Percentiles rank a stretch among this genome's conserved stretches.
Evolutionary conservation across 1,140 invertebrate genomes (phyloP).

Genomic region (Drosophila ironensis): DNA sequence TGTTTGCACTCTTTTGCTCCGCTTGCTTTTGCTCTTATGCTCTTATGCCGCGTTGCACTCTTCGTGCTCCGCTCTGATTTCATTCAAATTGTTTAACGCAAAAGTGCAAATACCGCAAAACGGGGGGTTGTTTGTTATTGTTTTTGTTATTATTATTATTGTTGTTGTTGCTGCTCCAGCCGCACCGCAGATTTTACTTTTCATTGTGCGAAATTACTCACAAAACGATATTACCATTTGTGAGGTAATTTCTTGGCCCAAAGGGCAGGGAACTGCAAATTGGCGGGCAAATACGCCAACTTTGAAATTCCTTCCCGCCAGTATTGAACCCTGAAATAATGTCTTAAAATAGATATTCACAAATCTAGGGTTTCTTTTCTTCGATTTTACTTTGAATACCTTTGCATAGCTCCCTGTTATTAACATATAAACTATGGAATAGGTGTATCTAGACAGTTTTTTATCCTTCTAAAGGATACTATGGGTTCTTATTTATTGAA

Average conservation of each 20-base stretch:
- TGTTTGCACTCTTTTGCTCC: constrained; percentile 2
- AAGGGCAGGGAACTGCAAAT: constrained; percentile 21
- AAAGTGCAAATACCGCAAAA: constrained; percentile 77
- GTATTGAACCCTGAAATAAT: too few species aligned
- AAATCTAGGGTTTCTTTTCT: too few species aligned
- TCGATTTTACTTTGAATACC: too few species aligned
- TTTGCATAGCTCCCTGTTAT: too few species aligned
- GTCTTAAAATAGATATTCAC: too few species aligned
- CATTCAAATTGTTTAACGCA: constrained; percentile 69
- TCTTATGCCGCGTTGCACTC: background rate
- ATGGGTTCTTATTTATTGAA: too few species aligned
- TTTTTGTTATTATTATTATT: constrained; percentile 14
- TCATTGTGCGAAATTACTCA: constrained; percentile 70
- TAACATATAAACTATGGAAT: too few species aligned
- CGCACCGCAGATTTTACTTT: constrained; percentile 68
- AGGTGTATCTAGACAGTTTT: too few species aligned
- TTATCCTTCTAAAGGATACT: too few species aligned
- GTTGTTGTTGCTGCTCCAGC: constrained; percentile 25
- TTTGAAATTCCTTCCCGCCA: background rate
- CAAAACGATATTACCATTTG: constrained; percentile 57
- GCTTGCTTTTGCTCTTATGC: background rate
- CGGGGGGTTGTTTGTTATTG: constrained; percentile 30
- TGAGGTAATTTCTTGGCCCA: constrained; percentile 51
- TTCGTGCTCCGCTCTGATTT: constrained; percentile 28
- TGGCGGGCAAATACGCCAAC: constrained; percentile 1